Base-by-base conservation (phyloP, 1,140 invertebrate species). In the Bombus pyrosoma region DNA sequence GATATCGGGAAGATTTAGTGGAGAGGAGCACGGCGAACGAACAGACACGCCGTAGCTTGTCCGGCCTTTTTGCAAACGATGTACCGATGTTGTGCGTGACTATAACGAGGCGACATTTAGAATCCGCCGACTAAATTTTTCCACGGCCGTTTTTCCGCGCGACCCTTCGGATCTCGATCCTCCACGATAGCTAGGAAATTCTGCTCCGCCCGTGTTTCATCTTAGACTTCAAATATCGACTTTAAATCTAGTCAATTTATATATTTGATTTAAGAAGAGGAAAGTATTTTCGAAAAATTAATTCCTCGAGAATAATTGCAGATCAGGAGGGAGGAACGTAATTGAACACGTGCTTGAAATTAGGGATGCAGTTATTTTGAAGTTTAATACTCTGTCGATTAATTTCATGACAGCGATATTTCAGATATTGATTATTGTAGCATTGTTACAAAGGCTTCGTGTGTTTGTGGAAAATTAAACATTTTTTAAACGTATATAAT, bases 1-100 rank as follows among this genome's bases (percentile, higher is more conserved):
- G 92, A 94, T 93, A 93, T 89, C 90, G 88, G 89, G 57, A 88
- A 94, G 93, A 93, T 93, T 93, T 94, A 93, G 91, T 91, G 88
- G 89, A 87, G 92, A 90, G 92, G 86, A 87, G 68, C 76, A 79
- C 86, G 71, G 84, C 71, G 74, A 89, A 72, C 43, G 79, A 89
- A 82, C 78, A 86, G 87, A 85, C 88, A 90, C 39, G 88, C 76
- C 82, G 86, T 89, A 74, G 82, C 89, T 90, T 90, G 89, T 90
- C 86, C 78, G 64, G 39, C 71, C 71, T 90, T 90, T 90, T 90
- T 90, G 82, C 82, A 74, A 90, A 78, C 85, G 86, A 87, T 85
- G 74, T 89, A 90, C 88, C 88, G 88, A 89, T 89, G 85, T 89
- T 82, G 81, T 68, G 85, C 78, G 85, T 87, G 89, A 87, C 88